Conservation (phyloP, 1,140 invertebrate genomes). For the Drusus annulatus region DNA sequence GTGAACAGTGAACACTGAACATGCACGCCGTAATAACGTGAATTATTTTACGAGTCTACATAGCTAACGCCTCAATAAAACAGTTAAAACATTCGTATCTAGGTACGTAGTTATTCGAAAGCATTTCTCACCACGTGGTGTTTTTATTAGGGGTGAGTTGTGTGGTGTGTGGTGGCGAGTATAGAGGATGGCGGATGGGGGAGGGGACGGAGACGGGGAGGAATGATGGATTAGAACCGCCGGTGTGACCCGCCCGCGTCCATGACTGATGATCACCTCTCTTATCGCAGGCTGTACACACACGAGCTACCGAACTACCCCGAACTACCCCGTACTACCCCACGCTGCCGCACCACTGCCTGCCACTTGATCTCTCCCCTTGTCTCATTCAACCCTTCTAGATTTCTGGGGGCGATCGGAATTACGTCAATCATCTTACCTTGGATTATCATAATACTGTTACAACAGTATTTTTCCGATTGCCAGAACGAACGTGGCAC, state of each 20-base stretch:
- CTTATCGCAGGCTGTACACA: conserved; percentile 38
- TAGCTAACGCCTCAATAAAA: too few species aligned
- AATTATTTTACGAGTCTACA: too few species aligned
- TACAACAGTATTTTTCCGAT: neutral
- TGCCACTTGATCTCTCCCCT: neutral
- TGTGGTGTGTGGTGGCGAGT: neutral
- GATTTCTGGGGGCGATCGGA: neutral
- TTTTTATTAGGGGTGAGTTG: neutral
- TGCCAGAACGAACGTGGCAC: too few species aligned
- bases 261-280: conserved; percentile 44
- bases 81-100: too few species aligned
- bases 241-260: conserved; percentile 37
- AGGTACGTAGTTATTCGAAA: too few species aligned
- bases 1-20: too few species aligned
- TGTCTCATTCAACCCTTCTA: conserved; percentile 4
- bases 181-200: neutral
- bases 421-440: neutral
- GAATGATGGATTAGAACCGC: conserved; percentile 38
- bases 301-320: neutral
- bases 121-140: too few species aligned
- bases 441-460: neutral
- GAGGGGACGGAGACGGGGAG: neutral
- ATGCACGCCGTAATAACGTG: too few species aligned
- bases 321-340: neutral
- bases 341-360: neutral